These are phyloP conservation scores for Heliothis virescens DNA, from an alignment of 1,140 invertebrate genomes.

Conservation along the genomic window DNA sequence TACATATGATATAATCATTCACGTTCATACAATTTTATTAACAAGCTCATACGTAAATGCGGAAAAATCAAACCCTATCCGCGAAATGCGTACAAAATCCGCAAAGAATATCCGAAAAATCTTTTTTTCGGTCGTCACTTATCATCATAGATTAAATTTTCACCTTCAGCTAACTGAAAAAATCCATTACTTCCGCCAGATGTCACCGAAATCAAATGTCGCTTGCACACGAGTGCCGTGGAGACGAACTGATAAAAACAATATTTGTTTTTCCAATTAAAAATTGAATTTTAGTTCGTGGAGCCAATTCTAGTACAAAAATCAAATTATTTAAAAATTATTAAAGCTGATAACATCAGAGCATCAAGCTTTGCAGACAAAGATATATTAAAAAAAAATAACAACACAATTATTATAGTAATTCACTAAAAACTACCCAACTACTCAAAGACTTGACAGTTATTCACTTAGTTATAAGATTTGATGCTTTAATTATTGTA, in stretches of 20 bases:
- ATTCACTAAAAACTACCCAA: too few species aligned
- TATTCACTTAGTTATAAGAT: too few species aligned
- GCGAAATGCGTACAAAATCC: conserved; percentile 20
- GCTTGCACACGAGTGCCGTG: conserved; percentile 59
- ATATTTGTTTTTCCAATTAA: background rate
- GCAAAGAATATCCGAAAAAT: conserved; percentile 59
- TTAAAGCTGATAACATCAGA: too few species aligned
- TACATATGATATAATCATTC: too few species aligned
- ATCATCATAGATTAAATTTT: conserved; percentile 84
- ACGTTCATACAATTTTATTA: background rate
- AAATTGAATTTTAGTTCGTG: too few species aligned
- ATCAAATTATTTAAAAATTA: too few species aligned
- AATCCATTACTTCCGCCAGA: conserved; percentile 86
- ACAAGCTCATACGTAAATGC: background rate
- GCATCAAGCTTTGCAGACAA: too few species aligned
- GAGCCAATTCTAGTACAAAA: too few species aligned
- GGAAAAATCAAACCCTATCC: conserved; percentile 4
- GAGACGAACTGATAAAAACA: background rate
- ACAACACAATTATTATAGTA: too few species aligned
- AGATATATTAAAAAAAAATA: too few species aligned
- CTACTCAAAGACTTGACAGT: too few species aligned
- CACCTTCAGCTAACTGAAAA: conserved; percentile 86
- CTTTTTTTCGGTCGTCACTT: conserved; percentile 73
- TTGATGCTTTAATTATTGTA: too few species aligned
- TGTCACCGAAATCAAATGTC: conserved; percentile 85